Evolutionary conservation across 1,140 invertebrate genomes (phyloP), one percentile per base, ranked within the genome.

Genomic region (Hestina assimilis): DNA sequence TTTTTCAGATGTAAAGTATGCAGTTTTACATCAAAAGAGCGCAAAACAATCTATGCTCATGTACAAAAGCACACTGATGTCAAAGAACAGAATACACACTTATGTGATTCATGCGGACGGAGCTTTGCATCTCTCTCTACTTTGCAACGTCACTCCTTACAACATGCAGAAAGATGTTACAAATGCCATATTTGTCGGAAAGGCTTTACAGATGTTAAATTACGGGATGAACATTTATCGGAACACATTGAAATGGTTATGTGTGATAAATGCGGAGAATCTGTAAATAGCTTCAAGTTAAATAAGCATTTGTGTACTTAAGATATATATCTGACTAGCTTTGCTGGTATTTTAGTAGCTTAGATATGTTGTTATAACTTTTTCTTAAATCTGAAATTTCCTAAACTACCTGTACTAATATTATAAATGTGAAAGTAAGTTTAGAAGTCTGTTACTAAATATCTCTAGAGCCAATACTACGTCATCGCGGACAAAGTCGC

Each of bases 1-100:
- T 4, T 19, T 83, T 84, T 11, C 72, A 87, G 84, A 48, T 87
- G 84, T 53, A 87, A 86, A 72, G 55, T 84, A 41, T 87, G 84
- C 54, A 67, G 53, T 42, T 63, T 69, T 28, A 75, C 71, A 28
- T 78, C 74, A 46, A 14, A 38, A 24, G 69, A 75, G 26, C 72
- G 66, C 9, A 79, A 72, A 43, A 72, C 82, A 53, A 86, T 81
- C 23, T 86, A 82, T 19, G 46, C 63, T 1, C 84, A 87, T 63
- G 76, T 83, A 1, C 63, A 72, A 58, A 77, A 63, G 14, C 84
- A 86, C 29, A 76, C 70, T 5, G 45, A 60, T 14, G 52, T 48
- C 12, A 62, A 69, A 15, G 60, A 68, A 28, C 35, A 63, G 3
- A 56, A 52, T 0, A 52, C 69, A 21, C 84, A 87, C 19, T 57